Evolutionary conservation across 2,888 invertebrate species (phyloP), one percentile per base, ranked within the genome.

Genomic region (Andrena marginata): DNA sequence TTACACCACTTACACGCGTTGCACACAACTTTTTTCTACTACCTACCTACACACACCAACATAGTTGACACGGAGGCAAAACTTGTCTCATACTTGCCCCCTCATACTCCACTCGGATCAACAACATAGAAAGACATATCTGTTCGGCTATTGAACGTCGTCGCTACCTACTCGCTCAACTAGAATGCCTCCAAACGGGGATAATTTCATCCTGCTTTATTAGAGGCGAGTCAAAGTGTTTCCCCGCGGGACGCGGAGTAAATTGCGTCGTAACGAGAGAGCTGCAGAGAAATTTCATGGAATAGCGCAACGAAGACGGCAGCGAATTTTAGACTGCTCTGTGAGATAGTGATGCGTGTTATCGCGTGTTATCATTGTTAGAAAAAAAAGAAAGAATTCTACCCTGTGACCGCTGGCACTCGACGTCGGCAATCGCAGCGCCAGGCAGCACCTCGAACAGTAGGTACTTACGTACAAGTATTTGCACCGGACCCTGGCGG

Each of bases 191-290:
- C 29, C 31, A 51, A 64, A 63, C 75, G 62, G 59, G 82, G 65
- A 68, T 77, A 74, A 78, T 79, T 69, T 73, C 65, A 54, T 49
- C 63, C 71, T 69, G 51, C 29, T 71, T 72, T 68, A 72, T 76
- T 67, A 81, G n/a, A 68, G 72, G 26, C 78, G 72, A 69, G 70
- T 70, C 49, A 60, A 77, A 65, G 64, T 51, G 63, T 70, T 77
- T 60, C 33, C 31, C 60, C n/a, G 33, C 8, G 48, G 49, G 35
- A 49, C 49, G 70, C 10, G 3, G 56, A 79, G 49, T 69, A 70
- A 77, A 68, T 68, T 6, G 20, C 8, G 23, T 16, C 8, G 64
- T 23, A 26, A 59, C 65, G 73, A 65, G 42, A 13, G 42, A 35
- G 8, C 42, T 42, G 3, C 42, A 42, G 13, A 42, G 13, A 13